Conservation (phyloP, 1,140 invertebrate species). For the Ericerus pela region DNA sequence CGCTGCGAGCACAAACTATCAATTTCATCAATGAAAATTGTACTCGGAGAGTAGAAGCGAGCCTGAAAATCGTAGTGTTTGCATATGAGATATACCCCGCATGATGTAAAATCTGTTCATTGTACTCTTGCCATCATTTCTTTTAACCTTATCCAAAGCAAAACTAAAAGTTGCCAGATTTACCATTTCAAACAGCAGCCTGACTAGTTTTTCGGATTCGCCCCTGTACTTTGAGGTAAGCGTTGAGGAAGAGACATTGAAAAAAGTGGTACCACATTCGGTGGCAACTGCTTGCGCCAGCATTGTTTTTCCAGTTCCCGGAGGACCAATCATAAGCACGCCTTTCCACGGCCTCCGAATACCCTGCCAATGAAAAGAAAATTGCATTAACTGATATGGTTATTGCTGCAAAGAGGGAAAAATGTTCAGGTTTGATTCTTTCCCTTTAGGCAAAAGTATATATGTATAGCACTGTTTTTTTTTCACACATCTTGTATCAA, state of each 20-base stretch:
- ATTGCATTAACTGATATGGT: neutral
- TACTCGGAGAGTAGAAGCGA: slow-evolving; percentile 51
- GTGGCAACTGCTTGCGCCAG: slow-evolving; percentile 97
- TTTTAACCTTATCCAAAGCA: too few relatives aligned
- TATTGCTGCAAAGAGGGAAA: neutral
- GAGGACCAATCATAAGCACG: slow-evolving; percentile 71
- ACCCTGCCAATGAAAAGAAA: slow-evolving; percentile 35
- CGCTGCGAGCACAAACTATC: slow-evolving; percentile 50
- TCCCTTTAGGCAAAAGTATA: neutral
- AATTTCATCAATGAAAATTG: slow-evolving; percentile 61
- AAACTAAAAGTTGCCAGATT: too few relatives aligned
- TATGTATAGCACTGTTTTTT: too few relatives aligned
- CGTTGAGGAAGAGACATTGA: slow-evolving; percentile 53
- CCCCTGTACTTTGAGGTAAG: slow-evolving; percentile 57
- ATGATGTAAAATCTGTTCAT: too few relatives aligned
- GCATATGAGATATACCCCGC: too few relatives aligned
- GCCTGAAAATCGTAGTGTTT: slow-evolving; percentile 39
- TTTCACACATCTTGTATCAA: too few relatives aligned
- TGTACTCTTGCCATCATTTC: too few relatives aligned
- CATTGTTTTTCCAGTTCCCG: slow-evolving; percentile 92
- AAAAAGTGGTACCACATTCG: slow-evolving; percentile 59
- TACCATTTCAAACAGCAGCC: slow-evolving; percentile 55
- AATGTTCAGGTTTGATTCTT: neutral
- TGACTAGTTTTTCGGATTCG: slow-evolving; percentile 58
- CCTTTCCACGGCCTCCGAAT: slow-evolving; percentile 79